These are phyloP conservation scores for Campoplex nolae DNA, from an alignment of 2,888 invertebrate species.

Conservation along the genomic window DNA sequence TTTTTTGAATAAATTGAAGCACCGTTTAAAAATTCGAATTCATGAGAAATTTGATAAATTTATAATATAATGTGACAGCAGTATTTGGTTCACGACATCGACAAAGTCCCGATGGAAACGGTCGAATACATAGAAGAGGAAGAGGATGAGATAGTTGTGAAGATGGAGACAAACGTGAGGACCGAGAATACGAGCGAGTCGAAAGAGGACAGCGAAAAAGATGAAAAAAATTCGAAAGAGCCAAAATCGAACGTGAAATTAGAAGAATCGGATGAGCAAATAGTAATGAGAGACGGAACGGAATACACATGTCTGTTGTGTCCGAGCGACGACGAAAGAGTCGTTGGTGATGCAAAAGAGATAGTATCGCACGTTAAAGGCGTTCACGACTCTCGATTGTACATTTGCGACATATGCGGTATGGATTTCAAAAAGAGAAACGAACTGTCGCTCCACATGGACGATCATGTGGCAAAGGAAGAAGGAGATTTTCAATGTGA, in stretches of 20 bases:
- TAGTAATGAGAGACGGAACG: conserved; percentile 82
- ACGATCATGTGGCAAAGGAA: conserved; percentile 87
- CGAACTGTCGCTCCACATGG: conserved; percentile 88
- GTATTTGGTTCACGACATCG: conserved; percentile 60
- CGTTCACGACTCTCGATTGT: conserved; percentile 88
- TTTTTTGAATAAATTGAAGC: background rate
- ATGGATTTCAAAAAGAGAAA: conserved; percentile 88
- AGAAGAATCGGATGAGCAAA: conserved; percentile 52
- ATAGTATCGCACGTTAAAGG: conserved; percentile 88
- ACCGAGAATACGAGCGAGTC: background rate
- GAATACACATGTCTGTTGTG: conserved; percentile 87
- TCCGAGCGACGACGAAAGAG: conserved; percentile 82
- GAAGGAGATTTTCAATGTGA: conserved; percentile 89
- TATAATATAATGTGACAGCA: background rate
- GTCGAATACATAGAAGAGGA: conserved; percentile 60
- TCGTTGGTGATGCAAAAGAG: conserved; percentile 86
- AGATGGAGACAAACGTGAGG: background rate
- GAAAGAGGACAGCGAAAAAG: conserved; percentile 11
- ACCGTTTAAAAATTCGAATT: background rate
- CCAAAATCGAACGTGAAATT: conserved; percentile 35
- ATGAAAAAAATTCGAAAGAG: conserved; percentile 6
- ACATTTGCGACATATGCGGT: conserved; percentile 90
- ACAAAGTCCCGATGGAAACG: conserved; percentile 48
- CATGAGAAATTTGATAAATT: background rate
- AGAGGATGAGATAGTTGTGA: conserved; percentile 26